phyloP scores from a whole-genome alignment of 2,113 vertebrate species.

The Andinoacara biseriatus region DNA sequence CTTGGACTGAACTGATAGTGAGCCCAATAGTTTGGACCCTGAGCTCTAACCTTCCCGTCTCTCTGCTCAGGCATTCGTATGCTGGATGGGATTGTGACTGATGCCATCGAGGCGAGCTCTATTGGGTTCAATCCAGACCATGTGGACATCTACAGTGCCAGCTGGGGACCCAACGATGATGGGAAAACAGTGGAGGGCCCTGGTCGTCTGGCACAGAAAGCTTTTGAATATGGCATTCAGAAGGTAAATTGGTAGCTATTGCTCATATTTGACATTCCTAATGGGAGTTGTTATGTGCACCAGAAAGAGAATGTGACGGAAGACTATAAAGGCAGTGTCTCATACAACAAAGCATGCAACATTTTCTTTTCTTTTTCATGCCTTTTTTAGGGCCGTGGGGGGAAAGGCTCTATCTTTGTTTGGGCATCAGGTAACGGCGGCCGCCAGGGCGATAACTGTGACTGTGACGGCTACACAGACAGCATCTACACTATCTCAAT shows the following conservation, averaged over 20 bases:
- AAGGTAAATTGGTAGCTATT: constrained; percentile 79
- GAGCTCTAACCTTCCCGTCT: background rate
- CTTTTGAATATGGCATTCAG: constrained; percentile 96
- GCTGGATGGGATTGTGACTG: constrained; percentile 97
- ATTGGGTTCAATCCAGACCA: constrained; percentile 96
- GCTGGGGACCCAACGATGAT: constrained; percentile 98
- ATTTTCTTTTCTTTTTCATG: constrained; percentile 2
- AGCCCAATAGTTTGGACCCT: background rate
- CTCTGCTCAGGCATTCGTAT: constrained; percentile 89
- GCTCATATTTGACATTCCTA: background rate
- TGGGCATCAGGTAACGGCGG: constrained; percentile 99
- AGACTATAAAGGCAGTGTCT: constrained; percentile 21
- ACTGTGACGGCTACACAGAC: constrained; percentile 98
- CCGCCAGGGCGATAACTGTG: constrained; percentile 96
- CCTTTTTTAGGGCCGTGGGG: constrained; percentile 87
- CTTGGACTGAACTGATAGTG: too few relatives aligned
- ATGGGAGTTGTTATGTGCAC: constrained; percentile 5
- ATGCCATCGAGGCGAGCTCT: constrained; percentile 97
- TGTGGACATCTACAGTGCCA: constrained; percentile 98
- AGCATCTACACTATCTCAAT: constrained; percentile 98
- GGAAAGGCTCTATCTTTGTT: constrained; percentile 97
- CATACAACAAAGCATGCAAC: background rate
- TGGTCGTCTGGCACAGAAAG: constrained; percentile 93
- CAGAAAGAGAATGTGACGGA: constrained; percentile 16
- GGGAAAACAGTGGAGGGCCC: constrained; percentile 98